These are phyloP conservation scores for Cetoscarus ocellatus DNA, from an alignment of 2,797 vertebrate species.

Conservation along the genomic window DNA sequence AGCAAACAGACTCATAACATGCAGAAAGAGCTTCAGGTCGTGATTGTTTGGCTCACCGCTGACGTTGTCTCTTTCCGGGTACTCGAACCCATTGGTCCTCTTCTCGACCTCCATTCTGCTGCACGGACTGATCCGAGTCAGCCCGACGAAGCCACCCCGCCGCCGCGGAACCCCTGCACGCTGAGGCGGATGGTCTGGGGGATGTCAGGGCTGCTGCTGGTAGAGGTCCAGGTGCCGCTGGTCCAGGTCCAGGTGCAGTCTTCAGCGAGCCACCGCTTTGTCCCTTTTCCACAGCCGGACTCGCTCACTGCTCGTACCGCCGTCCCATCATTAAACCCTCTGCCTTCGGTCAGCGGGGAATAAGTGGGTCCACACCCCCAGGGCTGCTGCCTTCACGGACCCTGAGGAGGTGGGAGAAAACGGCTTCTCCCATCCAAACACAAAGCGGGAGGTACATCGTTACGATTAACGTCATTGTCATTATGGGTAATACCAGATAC, in stretches of 20 bases:
- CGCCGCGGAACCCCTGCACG: slow-evolving; percentile 16
- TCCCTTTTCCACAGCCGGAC: slow-evolving; percentile 29
- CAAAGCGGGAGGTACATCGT: not conserved
- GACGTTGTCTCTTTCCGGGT: slow-evolving; percentile 77
- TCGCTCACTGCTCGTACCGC: slow-evolving; percentile 58
- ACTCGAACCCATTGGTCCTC: slow-evolving; percentile 82
- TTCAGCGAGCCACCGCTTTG: slow-evolving; percentile 17
- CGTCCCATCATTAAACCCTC: slow-evolving; percentile 65
- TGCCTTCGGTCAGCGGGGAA: slow-evolving; percentile 62
- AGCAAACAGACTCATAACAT: not conserved
- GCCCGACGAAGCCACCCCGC: slow-evolving; percentile 34
- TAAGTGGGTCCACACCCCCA: slow-evolving; percentile 65
- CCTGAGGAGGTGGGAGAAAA: slow-evolving; percentile 12
- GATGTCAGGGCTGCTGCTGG: not conserved
- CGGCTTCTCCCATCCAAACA: not conserved
- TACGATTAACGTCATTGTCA: too few species aligned
- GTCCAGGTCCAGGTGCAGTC: not conserved
- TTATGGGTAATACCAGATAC: too few species aligned
- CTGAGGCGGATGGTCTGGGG: not conserved
- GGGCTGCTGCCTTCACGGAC: slow-evolving; percentile 53
- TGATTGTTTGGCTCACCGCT: slow-evolving; percentile 68
- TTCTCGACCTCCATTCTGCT: slow-evolving; percentile 86
- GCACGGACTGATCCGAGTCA: slow-evolving; percentile 59
- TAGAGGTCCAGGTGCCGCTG: not conserved
- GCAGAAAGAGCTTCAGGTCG: not conserved